Evolutionary conservation across 2,797 vertebrate species (phyloP).

Genomic region (Pseudochirops corinnae): DNA sequence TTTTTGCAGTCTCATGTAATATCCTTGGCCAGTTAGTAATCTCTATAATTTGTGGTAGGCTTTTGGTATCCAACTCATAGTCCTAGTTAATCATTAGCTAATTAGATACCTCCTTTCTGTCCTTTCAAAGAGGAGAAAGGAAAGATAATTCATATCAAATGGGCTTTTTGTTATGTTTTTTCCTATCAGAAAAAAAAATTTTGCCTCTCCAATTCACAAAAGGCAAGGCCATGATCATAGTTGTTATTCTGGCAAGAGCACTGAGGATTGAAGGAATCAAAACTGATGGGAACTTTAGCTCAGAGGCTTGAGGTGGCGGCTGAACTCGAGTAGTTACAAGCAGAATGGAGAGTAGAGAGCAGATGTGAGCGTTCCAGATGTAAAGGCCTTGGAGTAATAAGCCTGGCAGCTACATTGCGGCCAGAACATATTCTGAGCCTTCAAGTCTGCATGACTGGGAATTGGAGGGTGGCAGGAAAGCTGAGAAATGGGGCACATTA

Average conservation of each 20-base stretch:
- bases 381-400: background rate
- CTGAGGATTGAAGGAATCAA: background rate
- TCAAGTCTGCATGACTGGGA: background rate
- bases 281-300: background rate
- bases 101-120: background rate
- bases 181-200: background rate
- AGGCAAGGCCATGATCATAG: background rate
- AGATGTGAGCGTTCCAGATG: background rate
- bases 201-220: background rate
- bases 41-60: background rate
- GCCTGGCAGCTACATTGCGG: background rate
- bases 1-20: background rate
- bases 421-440: no score
- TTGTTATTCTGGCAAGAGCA: background rate
- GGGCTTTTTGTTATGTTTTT: background rate
- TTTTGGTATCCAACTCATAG: background rate
- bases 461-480: background rate
- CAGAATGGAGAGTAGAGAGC: background rate
- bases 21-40: background rate
- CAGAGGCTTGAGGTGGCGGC: background rate
- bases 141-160: background rate
- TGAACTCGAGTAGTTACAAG: background rate
- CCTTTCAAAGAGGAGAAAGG: background rate
- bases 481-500: background rate
- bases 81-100: background rate